Base-by-base conservation (phyloP, 1,140 invertebrate genomes). In the Aphis gossypii region DNA sequence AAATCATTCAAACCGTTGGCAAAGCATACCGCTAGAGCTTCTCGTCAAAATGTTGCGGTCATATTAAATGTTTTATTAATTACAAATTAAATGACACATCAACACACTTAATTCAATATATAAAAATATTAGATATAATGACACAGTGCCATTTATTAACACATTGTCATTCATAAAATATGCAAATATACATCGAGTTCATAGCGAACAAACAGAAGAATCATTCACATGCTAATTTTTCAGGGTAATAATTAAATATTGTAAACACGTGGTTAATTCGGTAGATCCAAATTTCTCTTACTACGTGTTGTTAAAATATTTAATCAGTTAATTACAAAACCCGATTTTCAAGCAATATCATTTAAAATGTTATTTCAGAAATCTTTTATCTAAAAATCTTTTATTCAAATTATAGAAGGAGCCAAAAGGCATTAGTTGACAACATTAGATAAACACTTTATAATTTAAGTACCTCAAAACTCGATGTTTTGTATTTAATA, bases 171-270 rank as follows among this genome's bases (percentile, higher is more conserved):
- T 86, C 54, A n/a, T 54, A 14, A 54, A 23, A 89, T 54, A 89
- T 54, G 8, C 87, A 54, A 88, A 54, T 54, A 89, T 89, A 89
- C 35, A 89, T 54, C 48, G 48, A 54, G 35, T 89, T 89, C 51
- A 54, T 54, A 54, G n/a, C 48, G 48, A 89, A 89, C 20, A 89
- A 89, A 89, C n/a, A 11, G 44, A 48, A 88, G 86, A 88, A 88
- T 88, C 48, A 89, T 89, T 38, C 48, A 89, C 87, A 89, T 89
- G 87, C 46, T 89, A 89, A 35, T 89, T 88, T 48, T 88, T 87
- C 46, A 25, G 44, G 9, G 25, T 54, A 89, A 51, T 6, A 88
- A 88, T 35, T 89, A 54, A 35, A 54, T 87, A 51, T 48, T 88
- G 48, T 54, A 54, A 54, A 89, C n/a, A 54, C 20, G 2, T 89